Percentiles rank a stretch among this genome's conserved stretches.
phyloP scores from a whole-genome alignment of 1,140 invertebrate species.

The Akabosia matsudoensis region DNA sequence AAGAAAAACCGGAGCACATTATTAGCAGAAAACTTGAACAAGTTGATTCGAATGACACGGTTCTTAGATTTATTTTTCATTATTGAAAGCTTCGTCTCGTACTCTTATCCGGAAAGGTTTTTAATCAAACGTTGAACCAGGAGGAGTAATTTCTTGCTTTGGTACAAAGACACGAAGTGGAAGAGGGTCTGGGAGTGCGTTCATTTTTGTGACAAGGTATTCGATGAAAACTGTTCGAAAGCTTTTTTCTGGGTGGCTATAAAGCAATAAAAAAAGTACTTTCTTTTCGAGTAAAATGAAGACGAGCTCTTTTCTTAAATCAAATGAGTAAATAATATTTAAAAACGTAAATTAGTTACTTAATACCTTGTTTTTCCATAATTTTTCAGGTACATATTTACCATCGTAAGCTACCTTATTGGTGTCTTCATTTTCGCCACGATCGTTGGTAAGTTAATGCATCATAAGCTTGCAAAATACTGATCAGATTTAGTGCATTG shows the following conservation, averaged over 20 bases:
- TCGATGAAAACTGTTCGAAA: slow-evolving; percentile 55
- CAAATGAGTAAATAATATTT: too few species aligned
- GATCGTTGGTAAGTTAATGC: slow-evolving; percentile 74
- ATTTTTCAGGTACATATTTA: slow-evolving; percentile 82
- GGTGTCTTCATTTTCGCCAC: slow-evolving; percentile 98
- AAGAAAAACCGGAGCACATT: too few species aligned
- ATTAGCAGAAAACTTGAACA: neutral
- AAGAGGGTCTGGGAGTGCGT: too few species aligned
- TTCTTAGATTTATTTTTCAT: too few species aligned
- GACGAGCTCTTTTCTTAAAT: too few species aligned
- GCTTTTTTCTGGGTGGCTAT: slow-evolving; percentile 41
- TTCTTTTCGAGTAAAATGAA: too few species aligned
- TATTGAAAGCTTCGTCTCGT: too few species aligned
- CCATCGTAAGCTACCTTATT: slow-evolving; percentile 92
- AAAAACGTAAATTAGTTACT: neutral
- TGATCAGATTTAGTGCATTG: neutral
- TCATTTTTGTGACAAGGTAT: neutral
- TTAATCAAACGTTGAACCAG: too few species aligned
- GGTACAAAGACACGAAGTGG: too few species aligned
- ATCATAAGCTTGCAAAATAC: slow-evolving; percentile 8
- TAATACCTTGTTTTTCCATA: neutral
- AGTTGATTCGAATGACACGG: neutral
- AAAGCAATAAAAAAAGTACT: neutral
- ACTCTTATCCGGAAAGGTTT: too few species aligned
- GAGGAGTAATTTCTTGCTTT: too few species aligned